These are phyloP conservation scores for Marisa cornuarietis DNA, from an alignment of 1,140 invertebrate genomes.

Conservation along the genomic window DNA sequence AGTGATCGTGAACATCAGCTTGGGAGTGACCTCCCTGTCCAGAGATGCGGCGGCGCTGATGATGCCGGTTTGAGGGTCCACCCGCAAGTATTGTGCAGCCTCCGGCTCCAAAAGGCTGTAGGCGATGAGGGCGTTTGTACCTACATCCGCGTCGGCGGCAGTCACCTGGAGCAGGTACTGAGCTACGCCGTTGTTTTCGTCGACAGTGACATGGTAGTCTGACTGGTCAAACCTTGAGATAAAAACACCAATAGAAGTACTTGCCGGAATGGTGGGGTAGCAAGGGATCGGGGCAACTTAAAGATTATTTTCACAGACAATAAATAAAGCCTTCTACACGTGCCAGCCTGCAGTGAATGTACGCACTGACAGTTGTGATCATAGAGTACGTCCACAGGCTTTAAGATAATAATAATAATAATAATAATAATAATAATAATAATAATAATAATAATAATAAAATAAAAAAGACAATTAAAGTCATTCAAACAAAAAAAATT, in stretches of 20 bases:
- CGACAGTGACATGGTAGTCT: conserved; percentile 74
- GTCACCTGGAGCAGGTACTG: conserved; percentile 70
- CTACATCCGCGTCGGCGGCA: conserved; percentile 83
- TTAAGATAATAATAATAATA: no score
- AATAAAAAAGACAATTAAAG: no score
- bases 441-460: no score
- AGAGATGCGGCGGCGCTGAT: conserved; percentile 25
- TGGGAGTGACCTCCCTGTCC: conserved; percentile 43
- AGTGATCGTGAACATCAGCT: conserved; percentile 47
- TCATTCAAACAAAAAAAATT: not conserved
- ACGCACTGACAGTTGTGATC: no score
- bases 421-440: no score
- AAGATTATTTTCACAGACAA: no score
- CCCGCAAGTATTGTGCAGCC: conserved; percentile 8
- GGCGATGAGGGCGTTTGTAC: conserved; percentile 70
- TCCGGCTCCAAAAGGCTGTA: conserved; percentile 18
- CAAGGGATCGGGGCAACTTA: no score
- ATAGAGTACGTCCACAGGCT: no score
- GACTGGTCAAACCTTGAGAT: conserved; percentile 3
- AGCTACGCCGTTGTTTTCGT: conserved; percentile 50
- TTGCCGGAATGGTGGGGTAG: no score
- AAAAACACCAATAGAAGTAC: no score
- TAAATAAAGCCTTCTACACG: no score
- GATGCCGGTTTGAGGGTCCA: conserved; percentile 33
- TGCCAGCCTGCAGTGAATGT: no score